A percentile compares a stretch with the other conserved stretches of the same genome.
phyloP scores from a whole-genome alignment of 53 echinoderm and acorn worm genomes.

The Patiria pectinifera region DNA sequence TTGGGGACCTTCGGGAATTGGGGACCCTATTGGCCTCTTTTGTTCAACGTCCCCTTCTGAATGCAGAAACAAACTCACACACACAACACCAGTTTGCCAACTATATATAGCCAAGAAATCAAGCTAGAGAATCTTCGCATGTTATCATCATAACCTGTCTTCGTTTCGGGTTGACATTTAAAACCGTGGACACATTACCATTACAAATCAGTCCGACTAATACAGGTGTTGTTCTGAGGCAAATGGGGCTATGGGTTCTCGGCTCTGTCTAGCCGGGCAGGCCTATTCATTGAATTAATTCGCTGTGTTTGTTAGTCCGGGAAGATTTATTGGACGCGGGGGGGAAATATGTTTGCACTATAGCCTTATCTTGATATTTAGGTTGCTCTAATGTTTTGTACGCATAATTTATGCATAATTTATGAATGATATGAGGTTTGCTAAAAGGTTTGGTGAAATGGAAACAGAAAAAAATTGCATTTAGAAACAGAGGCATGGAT shows the following conservation, averaged over 20 bases:
- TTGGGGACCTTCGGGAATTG: too few relatives aligned
- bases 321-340: neutral
- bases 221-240: conserved; percentile 33
- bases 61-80: neutral
- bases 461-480: neutral
- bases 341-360: conserved; percentile 8
- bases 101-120: neutral
- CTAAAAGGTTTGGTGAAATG: neutral
- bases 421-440: neutral
- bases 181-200: conserved; percentile 31
- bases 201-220: conserved; percentile 36
- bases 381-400: neutral
- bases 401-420: neutral
- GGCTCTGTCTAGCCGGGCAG: neutral
- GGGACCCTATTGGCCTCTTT: too few relatives aligned
- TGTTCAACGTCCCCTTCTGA: too few relatives aligned
- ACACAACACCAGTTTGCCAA: neutral
- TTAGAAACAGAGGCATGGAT: neutral
- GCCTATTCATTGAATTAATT: conserved; percentile 29
- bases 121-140: neutral
- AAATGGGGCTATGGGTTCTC: neutral
- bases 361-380: neutral
- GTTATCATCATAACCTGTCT: neutral
- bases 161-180: conserved; percentile 10
- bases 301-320: neutral